A percentile compares a stretch with the other conserved stretches of the same genome.
phyloP scores from a whole-genome alignment of 2,113 vertebrate species.

The Brienomyrus longianalis region DNA sequence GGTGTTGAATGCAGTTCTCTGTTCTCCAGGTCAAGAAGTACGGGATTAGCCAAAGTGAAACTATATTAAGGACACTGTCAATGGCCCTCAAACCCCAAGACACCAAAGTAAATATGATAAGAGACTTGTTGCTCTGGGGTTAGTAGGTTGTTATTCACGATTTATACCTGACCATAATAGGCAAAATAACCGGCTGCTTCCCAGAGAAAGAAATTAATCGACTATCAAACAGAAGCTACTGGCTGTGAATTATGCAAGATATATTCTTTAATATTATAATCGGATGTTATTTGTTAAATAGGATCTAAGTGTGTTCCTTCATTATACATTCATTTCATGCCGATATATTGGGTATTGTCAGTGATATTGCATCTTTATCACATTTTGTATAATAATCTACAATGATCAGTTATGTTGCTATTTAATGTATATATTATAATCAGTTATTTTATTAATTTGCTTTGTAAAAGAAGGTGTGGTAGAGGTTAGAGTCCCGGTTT shows the following conservation, averaged over 20 bases:
- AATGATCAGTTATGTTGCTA: not conserved
- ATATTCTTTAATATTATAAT: not conserved
- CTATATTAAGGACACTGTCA: not conserved
- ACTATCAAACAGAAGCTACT: not conserved
- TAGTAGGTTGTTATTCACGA: not conserved
- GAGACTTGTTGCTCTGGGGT: not conserved
- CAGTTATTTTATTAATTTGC: not conserved
- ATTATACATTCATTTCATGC: not conserved
- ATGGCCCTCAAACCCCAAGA: slow-evolving; percentile 1
- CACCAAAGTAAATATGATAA: not conserved
- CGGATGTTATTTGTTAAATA: not conserved
- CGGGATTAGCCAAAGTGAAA: not conserved
- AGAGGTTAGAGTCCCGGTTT: not conserved
- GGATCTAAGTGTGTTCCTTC: not conserved
- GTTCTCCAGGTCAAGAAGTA: not conserved
- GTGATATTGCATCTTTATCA: not conserved
- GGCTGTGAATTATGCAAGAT: not conserved
- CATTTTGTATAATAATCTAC: not conserved
- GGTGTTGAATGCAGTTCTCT: not conserved
- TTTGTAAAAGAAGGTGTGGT: not conserved
- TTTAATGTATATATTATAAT: not conserved
- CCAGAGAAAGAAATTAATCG: not conserved
- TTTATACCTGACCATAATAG: not conserved
- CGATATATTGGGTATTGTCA: not conserved
- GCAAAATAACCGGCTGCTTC: not conserved